Base-by-base conservation (phyloP, 2,888 invertebrate species). In the Teleogryllus oceanicus region DNA sequence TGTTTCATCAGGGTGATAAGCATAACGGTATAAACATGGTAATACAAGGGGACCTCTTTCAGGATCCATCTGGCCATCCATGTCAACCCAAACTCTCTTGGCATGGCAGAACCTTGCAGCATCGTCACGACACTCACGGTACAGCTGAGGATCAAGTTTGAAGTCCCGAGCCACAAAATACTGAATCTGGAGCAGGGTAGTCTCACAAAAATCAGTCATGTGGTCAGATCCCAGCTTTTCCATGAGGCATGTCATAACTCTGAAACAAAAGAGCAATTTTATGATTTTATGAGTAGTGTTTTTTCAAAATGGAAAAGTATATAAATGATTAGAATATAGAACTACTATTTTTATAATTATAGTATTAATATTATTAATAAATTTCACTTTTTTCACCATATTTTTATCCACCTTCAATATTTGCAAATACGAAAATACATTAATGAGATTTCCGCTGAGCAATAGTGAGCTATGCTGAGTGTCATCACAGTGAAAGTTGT, bases 121-220 rank as follows among this genome's bases (percentile, higher is more conserved):
- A 88, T 98, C 98, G 82, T 92, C 91, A 84, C 92, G 94, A 86
- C 99, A 99, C 50, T 94, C 93, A 85, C 92, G 91, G 86, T 96
- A 99, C 76, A 99, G 88, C 84, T 93, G 93, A 0, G 96, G 94
- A 87, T 98, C 97, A 77, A 98, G 88, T 84, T 95, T 96, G 86
- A 96, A 99, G 88, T 99, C 96, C 84, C 99, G 91, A 0, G 97
- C 95, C 82, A 99, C 92, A 87, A 99, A 99, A 87, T 98, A 99
- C 86, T 99, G 98, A 84, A 99, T 96, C 87, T 82, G 96, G 81
- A 99, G 89, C 76, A 99, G 89, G 12, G 96, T 94, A 82, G 94
- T 92, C 88, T 97, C 96, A 89, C 99, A 99, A 20, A 94, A 93
- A 81, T 92, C 91, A 1, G 92, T 93, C 97, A 99, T 98, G 75